These are phyloP conservation scores for Himalopsyche anomala DNA, from an alignment of 2,888 invertebrate genomes.

Conservation along the genomic window DNA sequence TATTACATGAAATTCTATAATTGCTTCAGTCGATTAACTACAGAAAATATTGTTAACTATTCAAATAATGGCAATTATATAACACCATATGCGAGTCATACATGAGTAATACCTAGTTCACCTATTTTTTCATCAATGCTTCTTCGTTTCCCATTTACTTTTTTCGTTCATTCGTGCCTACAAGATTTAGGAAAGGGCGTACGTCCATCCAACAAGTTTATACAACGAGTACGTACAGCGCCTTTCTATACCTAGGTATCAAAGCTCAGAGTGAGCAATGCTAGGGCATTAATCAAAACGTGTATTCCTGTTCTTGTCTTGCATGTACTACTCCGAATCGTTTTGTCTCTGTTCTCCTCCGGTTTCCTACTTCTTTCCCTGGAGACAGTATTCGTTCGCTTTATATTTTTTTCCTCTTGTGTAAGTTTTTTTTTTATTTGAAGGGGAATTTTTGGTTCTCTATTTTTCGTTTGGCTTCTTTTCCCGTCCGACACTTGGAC, in stretches of 20 bases:
- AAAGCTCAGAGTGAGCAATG: slow-evolving; percentile 76
- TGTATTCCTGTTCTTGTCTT: slow-evolving; percentile 60
- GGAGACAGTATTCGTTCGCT: slow-evolving; percentile 77
- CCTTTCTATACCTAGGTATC: slow-evolving; percentile 33
- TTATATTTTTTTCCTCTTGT: slow-evolving; percentile 75
- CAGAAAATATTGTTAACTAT: not conserved
- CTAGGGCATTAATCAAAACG: slow-evolving; percentile 78
- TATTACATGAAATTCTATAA: not conserved
- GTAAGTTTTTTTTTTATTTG: slow-evolving; percentile 60
- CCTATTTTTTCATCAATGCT: not conserved
- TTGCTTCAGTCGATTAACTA: not conserved
- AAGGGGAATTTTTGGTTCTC: slow-evolving; percentile 58
- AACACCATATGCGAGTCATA: not conserved
- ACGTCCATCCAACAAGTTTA: slow-evolving; percentile 57
- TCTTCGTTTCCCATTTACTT: slow-evolving; percentile 16
- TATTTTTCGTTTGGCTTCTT: slow-evolving; percentile 62
- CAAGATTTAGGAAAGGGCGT: not conserved
- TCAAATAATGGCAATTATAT: not conserved
- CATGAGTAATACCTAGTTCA: not conserved
- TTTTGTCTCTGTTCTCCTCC: slow-evolving; percentile 41
- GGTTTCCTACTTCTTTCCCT: slow-evolving; percentile 71
- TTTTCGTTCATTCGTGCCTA: not conserved
- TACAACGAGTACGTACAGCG: slow-evolving; percentile 9
- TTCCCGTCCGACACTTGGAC: slow-evolving; percentile 57
- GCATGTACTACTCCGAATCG: not conserved